A percentile compares a stretch with the other conserved stretches of the same genome.
Evolutionary conservation across 2,113 vertebrate species (phyloP).

Genomic region (Mormoops blainvillei): DNA sequence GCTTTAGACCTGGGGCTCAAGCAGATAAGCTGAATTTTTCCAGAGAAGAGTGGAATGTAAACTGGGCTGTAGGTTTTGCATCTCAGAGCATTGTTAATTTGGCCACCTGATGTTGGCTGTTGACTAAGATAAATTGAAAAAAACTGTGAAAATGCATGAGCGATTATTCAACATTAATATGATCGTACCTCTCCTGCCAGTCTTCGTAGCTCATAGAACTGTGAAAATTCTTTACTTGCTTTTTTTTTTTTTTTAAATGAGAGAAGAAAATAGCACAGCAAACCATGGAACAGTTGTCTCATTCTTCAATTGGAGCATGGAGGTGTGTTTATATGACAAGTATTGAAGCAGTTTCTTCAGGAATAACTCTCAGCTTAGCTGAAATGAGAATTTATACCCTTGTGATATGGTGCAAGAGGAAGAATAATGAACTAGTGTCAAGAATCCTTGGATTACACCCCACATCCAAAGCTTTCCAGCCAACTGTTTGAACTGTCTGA

Average conservation of each 20-base stretch:
- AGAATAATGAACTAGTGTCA: neutral
- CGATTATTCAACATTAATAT: neutral
- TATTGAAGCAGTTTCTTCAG: neutral
- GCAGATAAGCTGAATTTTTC: neutral
- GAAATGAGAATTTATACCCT: neutral
- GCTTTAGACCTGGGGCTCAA: neutral
- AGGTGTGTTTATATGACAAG: neutral
- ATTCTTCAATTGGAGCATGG: neutral
- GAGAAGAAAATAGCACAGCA: neutral
- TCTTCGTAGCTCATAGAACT: neutral
- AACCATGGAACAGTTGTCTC: neutral
- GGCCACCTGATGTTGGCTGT: neutral
- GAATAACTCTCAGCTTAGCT: neutral
- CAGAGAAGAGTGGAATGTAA: neutral
- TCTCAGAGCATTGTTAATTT: constrained; percentile 23
- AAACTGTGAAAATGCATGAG: neutral
- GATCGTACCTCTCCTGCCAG: neutral
- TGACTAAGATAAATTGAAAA: neutral
- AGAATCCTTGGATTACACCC: neutral
- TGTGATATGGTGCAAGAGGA: neutral
- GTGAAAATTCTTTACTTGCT: neutral
- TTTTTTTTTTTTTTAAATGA: neutral
- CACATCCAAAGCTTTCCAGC: neutral
- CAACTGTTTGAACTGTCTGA: neutral
- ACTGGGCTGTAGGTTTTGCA: neutral